These are phyloP conservation scores for Mactromeris polynyma DNA, from an alignment of 2,888 invertebrate species.

Conservation along the genomic window DNA sequence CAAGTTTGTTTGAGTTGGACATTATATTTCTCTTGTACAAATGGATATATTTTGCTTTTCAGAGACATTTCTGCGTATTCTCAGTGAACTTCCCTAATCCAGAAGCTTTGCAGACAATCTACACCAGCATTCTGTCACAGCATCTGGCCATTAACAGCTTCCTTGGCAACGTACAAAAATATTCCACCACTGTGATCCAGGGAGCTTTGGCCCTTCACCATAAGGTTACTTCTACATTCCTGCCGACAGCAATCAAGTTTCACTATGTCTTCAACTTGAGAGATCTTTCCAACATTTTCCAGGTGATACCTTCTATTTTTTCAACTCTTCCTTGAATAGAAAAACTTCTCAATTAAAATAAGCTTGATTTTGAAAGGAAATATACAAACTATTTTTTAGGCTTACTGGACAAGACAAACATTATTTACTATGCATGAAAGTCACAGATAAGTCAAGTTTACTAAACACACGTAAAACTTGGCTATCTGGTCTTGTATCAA, in stretches of 20 bases:
- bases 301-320: slow-evolving; percentile 89
- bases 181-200: slow-evolving; percentile 92
- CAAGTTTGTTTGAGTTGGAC: no score
- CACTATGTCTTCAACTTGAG: slow-evolving; percentile 98
- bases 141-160: slow-evolving; percentile 92
- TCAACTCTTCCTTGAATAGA: background rate
- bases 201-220: slow-evolving; percentile 95
- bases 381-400: no score
- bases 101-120: slow-evolving; percentile 95
- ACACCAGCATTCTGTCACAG: slow-evolving; percentile 92
- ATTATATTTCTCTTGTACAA: background rate
- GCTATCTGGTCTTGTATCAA: no score
- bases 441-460: no score
- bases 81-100: slow-evolving; percentile 92
- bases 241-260: slow-evolving; percentile 98
- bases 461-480: no score
- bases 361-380: no score
- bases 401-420: no score
- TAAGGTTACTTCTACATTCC: slow-evolving; percentile 94
- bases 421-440: no score
- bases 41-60: slow-evolving; percentile 31
- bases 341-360: no score
- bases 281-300: slow-evolving; percentile 97
- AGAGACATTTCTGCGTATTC: slow-evolving; percentile 88
- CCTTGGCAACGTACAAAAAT: slow-evolving; percentile 90